Evolutionary conservation across 1,140 invertebrate species (phyloP).

Genomic region (Drosophila takahashii): DNA sequence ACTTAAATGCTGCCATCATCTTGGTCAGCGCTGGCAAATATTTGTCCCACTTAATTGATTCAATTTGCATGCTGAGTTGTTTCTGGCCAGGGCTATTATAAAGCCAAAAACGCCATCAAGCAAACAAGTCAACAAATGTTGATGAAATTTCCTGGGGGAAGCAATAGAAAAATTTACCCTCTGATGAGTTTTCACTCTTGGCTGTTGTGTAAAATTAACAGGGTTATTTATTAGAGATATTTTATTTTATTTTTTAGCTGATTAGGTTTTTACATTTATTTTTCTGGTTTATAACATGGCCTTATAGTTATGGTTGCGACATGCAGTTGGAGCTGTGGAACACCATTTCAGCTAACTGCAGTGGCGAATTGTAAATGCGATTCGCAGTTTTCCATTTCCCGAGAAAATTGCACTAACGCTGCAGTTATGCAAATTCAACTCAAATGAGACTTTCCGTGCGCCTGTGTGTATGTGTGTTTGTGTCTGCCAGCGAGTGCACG

Average conservation of each 20-base stretch:
- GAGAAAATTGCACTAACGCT: conserved; percentile 41
- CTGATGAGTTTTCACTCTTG: background rate
- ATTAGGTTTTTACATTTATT: background rate
- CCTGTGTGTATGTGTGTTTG: background rate
- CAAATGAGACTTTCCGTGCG: conserved; percentile 12
- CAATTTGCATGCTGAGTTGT: conserved; percentile 53
- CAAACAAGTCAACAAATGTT: conserved; percentile 23
- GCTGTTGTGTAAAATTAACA: background rate
- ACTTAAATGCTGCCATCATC: conserved; percentile 28
- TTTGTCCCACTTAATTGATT: conserved; percentile 39
- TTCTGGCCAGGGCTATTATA: conserved; percentile 12
- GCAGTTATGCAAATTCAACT: conserved; percentile 56
- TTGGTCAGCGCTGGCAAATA: conserved; percentile 31
- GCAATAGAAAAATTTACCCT: background rate
- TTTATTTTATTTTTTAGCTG: background rate
- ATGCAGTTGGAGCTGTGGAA: background rate
- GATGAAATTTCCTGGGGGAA: conserved; percentile 24
- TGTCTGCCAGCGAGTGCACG: background rate
- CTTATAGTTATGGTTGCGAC: conserved; percentile 14
- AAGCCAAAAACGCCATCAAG: conserved; percentile 9
- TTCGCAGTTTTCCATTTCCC: conserved; percentile 46
- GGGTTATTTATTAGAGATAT: background rate
- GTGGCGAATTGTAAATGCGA: conserved; percentile 54
- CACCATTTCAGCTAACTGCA: conserved; percentile 35
- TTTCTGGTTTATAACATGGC: background rate